Evolutionary conservation across 1,140 invertebrate genomes (phyloP), one percentile per base, ranked within the genome.

Genomic region (Nephila pilipes): DNA sequence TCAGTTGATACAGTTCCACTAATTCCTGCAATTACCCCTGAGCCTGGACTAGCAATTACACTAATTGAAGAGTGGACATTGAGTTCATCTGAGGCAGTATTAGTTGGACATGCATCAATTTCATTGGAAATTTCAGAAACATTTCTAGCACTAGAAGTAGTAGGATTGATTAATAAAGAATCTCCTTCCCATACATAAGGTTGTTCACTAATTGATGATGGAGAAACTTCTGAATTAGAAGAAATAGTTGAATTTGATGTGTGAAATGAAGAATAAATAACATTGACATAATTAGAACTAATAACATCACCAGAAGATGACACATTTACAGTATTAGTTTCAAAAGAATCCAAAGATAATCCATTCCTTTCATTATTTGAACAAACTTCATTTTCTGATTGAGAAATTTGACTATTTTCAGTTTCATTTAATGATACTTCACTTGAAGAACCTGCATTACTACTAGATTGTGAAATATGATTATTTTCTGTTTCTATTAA

Each of bases 221-320:
- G 69, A 2, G 69, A 57, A 12, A 90, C 88, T 90, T 90, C 88
- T 29, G 69, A 79, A 90, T 90, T 90, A 16, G 88, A 89, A 75
- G 65, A 58, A 63, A 87, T 60, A 20, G 25, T 22, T 16, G 58
- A 85, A n/a, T 75, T 83, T 22, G 58, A 14, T 20, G 29, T 25
- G 38, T 54, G n/a, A 69, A 58, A 85, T 85, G 90, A 85, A 54
- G 88, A 90, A 75, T 92, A 85, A 55, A 85, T 85, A n/a, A 75
- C 58, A 85, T 83, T 58, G 55, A 38, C 36, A 55, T n/a, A 36
- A 85, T 55, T 83, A 16, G 79, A 85, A 57, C 46, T 80, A 29
- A 16, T 14, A 75, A 36, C 55, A 32, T 92, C 90, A 55, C 60
- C n/a, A 75, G 90, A 92, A 54, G 90, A 92, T 10, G 90, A 92